Evolutionary conservation across 35 echinoderm and acorn worm genomes (phyloP).

Genomic region (Hemicentrotus pulcherrimus): DNA sequence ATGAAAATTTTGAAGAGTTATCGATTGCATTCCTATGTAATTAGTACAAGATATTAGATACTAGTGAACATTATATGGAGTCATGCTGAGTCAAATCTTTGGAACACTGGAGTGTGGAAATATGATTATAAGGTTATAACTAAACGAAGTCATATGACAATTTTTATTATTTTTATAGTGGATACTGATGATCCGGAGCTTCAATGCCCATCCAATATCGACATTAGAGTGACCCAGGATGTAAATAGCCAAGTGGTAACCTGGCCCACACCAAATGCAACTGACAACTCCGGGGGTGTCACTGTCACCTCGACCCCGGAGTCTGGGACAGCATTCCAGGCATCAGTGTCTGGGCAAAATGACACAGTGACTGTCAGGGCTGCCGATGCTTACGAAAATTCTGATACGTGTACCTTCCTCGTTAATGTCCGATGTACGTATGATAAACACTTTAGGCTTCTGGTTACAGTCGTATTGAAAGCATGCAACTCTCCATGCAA

Average conservation of each 20-base stretch:
- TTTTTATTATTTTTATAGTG: not conserved
- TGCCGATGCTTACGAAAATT: not conserved
- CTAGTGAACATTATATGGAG: too few species aligned
- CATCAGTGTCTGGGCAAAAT: not conserved
- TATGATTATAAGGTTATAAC: too few species aligned
- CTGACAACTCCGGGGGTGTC: not conserved
- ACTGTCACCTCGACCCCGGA: not conserved
- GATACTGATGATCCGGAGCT: not conserved
- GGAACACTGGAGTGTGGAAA: too few species aligned
- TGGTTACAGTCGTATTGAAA: not conserved
- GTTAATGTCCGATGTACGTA: conserved; percentile 6
- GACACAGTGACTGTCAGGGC: not conserved
- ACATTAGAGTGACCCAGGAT: not conserved
- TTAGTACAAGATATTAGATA: too few species aligned
- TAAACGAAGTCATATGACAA: not conserved
- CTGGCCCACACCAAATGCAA: not conserved
- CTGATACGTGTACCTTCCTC: not conserved
- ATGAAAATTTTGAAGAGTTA: too few species aligned
- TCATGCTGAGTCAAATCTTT: too few species aligned
- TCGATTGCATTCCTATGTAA: too few species aligned
- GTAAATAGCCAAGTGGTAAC: not conserved
- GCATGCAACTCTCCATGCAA: too few species aligned
- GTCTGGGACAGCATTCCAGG: not conserved
- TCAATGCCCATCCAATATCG: not conserved
- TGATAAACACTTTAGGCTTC: not conserved